Percentiles rank a stretch among this genome's conserved stretches.
Evolutionary conservation across 2,113 vertebrate species (phyloP).

Genomic region (Megalops atlanticus): DNA sequence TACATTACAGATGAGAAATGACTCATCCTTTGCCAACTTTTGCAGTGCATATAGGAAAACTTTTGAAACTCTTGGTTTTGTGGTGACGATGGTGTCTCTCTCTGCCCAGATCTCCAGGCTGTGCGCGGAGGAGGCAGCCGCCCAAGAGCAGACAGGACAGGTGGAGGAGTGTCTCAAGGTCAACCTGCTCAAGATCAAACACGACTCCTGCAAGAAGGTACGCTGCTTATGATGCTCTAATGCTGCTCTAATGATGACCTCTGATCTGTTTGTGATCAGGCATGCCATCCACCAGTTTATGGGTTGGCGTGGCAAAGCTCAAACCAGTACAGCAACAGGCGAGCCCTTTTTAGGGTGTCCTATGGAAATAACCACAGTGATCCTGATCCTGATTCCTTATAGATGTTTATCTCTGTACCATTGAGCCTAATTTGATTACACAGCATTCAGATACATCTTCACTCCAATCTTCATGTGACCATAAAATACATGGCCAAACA

Average conservation of each 20-base stretch:
- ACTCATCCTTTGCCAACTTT: background rate
- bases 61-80: background rate
- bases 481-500: no score
- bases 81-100: background rate
- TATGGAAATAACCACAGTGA: no score
- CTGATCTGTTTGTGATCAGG: conserved; percentile 17
- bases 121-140: conserved; percentile 93
- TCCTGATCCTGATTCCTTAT: no score
- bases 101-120: conserved; percentile 81
- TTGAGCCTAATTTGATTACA: no score
- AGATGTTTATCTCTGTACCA: no score
- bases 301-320: no score
- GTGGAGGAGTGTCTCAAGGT: conserved; percentile 97
- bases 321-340: no score
- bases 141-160: conserved; percentile 96
- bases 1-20: background rate
- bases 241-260: background rate
- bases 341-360: no score
- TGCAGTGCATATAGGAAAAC: background rate
- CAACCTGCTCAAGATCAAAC: conserved; percentile 92
- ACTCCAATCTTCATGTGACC: no score
- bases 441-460: no score
- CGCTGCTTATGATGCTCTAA: background rate
- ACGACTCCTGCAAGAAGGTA: conserved; percentile 92
- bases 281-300: no score